Percentiles rank a stretch among this genome's conserved stretches.
Conservation (phyloP, 2,888 invertebrate genomes). For the Sinopyrophorus schimmeli region DNA sequence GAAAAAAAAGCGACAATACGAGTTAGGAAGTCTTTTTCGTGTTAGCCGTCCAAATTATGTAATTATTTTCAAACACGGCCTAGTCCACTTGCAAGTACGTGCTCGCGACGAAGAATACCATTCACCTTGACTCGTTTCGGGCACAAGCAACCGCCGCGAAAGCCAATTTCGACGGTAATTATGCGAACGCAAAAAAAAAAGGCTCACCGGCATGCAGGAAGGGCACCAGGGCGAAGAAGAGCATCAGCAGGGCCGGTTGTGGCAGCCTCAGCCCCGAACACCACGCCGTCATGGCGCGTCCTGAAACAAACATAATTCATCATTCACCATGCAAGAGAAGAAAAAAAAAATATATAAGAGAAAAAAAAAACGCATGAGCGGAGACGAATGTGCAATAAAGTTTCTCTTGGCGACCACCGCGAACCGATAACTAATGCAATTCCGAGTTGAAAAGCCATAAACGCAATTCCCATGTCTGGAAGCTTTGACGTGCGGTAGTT, state of each 20-base stretch:
- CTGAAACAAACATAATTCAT: slow-evolving; percentile 48
- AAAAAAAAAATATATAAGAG: too few species aligned
- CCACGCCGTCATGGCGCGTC: slow-evolving; percentile 63
- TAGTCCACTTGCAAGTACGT: slow-evolving; percentile 13
- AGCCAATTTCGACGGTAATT: background rate
- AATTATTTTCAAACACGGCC: slow-evolving; percentile 18
- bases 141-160: background rate
- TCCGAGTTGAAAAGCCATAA: slow-evolving; percentile 29
- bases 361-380: too few species aligned
- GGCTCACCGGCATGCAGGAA: slow-evolving; percentile 50
- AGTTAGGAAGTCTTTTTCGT: slow-evolving; percentile 14
- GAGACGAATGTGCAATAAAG: slow-evolving; percentile 31
- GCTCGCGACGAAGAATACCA: slow-evolving; percentile 8
- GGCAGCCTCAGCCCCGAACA: slow-evolving; percentile 58
- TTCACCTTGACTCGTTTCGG: slow-evolving; percentile 12
- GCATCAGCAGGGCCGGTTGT: slow-evolving; percentile 51
- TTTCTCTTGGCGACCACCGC: slow-evolving; percentile 24
- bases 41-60: slow-evolving; percentile 16
- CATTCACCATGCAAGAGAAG: slow-evolving; percentile 30
- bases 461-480: slow-evolving; percentile 30
- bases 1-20: slow-evolving; percentile 7
- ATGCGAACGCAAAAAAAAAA: background rate
- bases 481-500: slow-evolving; percentile 26
- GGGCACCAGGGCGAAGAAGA: slow-evolving; percentile 41
- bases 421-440: slow-evolving; percentile 33